Evolutionary conservation across 2,797 vertebrate genomes (phyloP), one percentile per base, ranked within the genome.

Genomic region (Alauda arvensis): DNA sequence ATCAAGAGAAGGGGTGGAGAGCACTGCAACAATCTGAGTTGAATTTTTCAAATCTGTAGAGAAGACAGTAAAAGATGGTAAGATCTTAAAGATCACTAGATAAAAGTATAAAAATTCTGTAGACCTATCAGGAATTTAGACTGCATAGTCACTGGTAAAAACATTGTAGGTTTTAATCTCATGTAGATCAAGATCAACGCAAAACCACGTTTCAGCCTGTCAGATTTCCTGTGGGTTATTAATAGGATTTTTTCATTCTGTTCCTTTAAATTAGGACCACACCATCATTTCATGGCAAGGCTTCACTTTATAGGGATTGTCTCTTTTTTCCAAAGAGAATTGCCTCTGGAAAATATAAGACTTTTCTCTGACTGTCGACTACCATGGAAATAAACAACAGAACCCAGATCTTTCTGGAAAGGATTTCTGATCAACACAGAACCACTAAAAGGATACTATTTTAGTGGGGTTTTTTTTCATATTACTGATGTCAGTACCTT

Each of bases 391-490:
- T 60, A 77, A 84, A 56, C 16, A 72, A 65, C 7, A 79, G 23
- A 71, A 16, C 3, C 18, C 14, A 24, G 6, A 21, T 65, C 18
- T 39, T 85, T 68, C 42, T 9, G 2, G 39, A 45, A 45, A 45
- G 8, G 5, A 70, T 49, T 89, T 83, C 46, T 46, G 24, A 77
- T 53, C n/a, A 83, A 83, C 26, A 71, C 9, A 62, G 25, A 62
- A 75, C 3, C 6, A 31, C 9, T 37, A 85, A 77, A 62, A 82
- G 23, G 2, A 33, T 16, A 26, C 2, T 34, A 55, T 42, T 46
- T 53, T 63, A 37, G 6, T 15, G 6, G 8, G 5, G 5, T 3
- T 0, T 1, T 0, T n/a, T 80, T 49, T n/a, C 12, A 13, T 39
- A 42, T 1, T 2, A 77, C 20, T 45, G 25, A 46, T 25, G 8